Base-by-base conservation (phyloP, 2,888 invertebrate species). In the Disparrhopalites patrizii region DNA sequence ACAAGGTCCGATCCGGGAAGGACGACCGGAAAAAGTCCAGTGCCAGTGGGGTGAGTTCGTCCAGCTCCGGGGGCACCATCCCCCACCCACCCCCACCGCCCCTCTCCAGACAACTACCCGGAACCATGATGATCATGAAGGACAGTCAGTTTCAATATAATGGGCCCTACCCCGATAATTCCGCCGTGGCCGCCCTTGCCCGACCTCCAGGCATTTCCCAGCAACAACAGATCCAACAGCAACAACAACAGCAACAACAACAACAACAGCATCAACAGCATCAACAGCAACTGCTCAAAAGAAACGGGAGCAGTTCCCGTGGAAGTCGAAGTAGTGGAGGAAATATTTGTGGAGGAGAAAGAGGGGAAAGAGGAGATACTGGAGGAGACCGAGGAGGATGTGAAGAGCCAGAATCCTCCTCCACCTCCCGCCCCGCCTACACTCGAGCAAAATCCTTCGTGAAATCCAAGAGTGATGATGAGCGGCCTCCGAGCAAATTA, bases 1-100 rank as follows among this genome's bases (percentile, higher is more conserved):
- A 84, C 68, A 84, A 84, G 76, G 83, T 84, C 3, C 70, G 75
- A 7, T 69, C 70, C 20, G 62, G 58, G 31, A 73, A 73, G 58
- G 75, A 75, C 61, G 75, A 75, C 50, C 58, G 75, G 54, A 75
- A 75, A 58, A 75, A 75, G 65, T 74, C 73, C 57, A 68, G 70
- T 7, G 58, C 58, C 7, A 57, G 62, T 23, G 55, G 62, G 0
- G 27, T 65, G 1, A 40, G 38, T 7, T 58, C 57, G 15, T 65
- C 52, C 1, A 52, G 52, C 20, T 52, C 58, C 38, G 51, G 65
- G 3, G 64, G 64, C 1, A 73, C 73, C 2, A 68, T 65, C 23
- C 69, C 65, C 5, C 63, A 66, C 7, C 68, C 67, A n/a, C 70
- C 54, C n/a, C 69, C 66, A 57, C 70, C 67, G 61, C 67, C 70